Percentiles rank a stretch among this genome's conserved stretches.
These are phyloP conservation scores for Eueremaeus valkanovi DNA, from an alignment of 2,888 invertebrate species.

Conservation along the genomic window DNA sequence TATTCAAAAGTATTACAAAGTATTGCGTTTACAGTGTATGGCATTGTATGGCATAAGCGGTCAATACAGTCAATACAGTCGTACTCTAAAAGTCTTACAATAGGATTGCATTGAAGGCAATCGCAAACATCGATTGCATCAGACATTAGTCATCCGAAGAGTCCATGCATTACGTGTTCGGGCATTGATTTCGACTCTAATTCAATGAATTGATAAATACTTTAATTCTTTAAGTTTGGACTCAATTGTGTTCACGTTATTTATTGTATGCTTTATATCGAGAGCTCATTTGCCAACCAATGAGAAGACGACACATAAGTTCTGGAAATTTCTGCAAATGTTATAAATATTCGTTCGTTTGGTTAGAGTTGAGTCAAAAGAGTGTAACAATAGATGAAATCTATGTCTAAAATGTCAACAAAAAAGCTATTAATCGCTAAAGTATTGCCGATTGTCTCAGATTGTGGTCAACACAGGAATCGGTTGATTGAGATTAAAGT, in stretches of 20 bases:
- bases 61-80: no score
- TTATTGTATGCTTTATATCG: not conserved
- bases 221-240: no score
- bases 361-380: not conserved
- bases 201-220: not conserved
- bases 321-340: no score
- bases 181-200: not conserved
- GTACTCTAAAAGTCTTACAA: no score
- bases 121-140: not conserved
- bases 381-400: not conserved
- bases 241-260: no score
- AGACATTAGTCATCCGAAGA: not conserved
- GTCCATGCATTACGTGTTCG: not conserved
- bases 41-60: no score
- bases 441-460: not conserved
- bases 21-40: no score
- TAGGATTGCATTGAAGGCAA: not conserved
- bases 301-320: constrained; percentile 17
- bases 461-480: not conserved
- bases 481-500: not conserved
- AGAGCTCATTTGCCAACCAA: not conserved
- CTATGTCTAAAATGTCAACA: not conserved
- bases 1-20: no score
- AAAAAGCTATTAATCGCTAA: constrained; percentile 26
- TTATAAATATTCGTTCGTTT: not conserved